A percentile compares a stretch with the other conserved stretches of the same genome.
Conservation (phyloP, 2,888 invertebrate species). For the Heliconius sara region DNA sequence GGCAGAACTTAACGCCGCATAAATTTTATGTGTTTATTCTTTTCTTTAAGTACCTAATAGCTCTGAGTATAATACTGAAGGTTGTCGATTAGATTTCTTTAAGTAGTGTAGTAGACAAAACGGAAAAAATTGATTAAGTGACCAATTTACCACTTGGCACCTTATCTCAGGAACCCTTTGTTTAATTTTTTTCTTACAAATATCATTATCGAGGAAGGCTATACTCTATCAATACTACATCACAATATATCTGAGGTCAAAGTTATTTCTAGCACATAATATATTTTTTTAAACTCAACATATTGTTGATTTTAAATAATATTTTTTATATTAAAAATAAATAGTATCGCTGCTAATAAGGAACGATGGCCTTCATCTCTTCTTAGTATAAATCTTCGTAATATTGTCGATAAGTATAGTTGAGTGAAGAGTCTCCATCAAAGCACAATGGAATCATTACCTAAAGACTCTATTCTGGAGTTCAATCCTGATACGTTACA, state of each 20-base stretch:
- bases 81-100: not conserved
- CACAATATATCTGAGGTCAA: no score
- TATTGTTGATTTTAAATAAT: no score
- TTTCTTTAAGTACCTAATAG: not conserved
- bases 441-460: constrained; percentile 51
- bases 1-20: no score
- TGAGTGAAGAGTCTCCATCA: not conserved
- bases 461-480: constrained; percentile 47
- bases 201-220: no score
- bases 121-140: no score
- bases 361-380: not conserved
- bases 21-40: not conserved
- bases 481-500: constrained; percentile 54
- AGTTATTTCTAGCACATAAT: no score
- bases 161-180: no score
- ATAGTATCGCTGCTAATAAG: not conserved
- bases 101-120: no score
- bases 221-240: no score
- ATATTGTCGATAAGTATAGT: not conserved
- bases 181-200: no score
- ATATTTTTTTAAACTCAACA: no score
- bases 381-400: not conserved
- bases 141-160: no score
- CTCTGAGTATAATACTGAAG: not conserved
- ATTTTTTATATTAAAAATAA: not conserved